phyloP scores from a whole-genome alignment of 2,888 invertebrate species.

The Drosophila kokeensis region DNA sequence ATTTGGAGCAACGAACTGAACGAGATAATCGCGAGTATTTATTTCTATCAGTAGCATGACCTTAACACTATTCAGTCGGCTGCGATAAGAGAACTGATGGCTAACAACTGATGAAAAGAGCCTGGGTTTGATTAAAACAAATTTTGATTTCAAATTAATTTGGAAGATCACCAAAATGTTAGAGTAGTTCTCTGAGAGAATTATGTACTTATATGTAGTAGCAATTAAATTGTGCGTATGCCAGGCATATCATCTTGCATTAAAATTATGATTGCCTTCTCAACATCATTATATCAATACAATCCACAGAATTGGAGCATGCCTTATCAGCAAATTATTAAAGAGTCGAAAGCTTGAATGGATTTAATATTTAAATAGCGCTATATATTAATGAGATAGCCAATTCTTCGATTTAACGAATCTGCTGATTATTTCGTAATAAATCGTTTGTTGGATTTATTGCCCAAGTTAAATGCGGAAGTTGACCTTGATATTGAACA shows the following conservation, averaged over 20 bases:
- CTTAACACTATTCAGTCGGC: background rate
- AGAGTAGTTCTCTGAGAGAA: background rate
- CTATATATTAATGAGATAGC: background rate
- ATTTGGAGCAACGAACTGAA: background rate
- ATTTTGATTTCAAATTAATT: background rate
- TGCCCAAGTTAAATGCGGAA: conserved; percentile 1
- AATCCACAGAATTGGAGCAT: background rate
- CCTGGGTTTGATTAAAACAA: background rate
- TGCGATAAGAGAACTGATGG: background rate
- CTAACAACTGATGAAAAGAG: background rate
- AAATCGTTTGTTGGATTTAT: background rate
- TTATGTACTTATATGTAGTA: background rate
- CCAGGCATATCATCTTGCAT: background rate
- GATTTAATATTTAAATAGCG: background rate
- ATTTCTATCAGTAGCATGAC: background rate
- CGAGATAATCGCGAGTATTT: background rate
- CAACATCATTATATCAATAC: background rate
- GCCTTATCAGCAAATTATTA: background rate
- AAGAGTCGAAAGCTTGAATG: background rate
- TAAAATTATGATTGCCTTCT: background rate
- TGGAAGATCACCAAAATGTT: background rate
- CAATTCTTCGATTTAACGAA: background rate
- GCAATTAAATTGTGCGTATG: background rate
- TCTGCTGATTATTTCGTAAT: conserved; percentile 21
- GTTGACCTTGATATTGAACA: conserved; percentile 76